phyloP scores from a whole-genome alignment of 2,888 invertebrate species.

The Drosophila colorata region DNA sequence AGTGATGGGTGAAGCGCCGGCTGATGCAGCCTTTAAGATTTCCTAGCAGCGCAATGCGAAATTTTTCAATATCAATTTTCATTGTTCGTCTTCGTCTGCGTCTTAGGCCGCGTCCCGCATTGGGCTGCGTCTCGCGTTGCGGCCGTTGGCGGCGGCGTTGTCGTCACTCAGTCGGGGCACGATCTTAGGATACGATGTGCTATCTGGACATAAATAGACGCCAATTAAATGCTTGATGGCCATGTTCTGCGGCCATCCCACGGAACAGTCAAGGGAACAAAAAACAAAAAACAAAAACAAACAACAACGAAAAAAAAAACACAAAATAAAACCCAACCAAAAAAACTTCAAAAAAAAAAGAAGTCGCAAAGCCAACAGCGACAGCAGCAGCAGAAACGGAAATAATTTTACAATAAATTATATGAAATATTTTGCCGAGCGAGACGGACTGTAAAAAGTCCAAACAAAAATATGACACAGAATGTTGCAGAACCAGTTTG shows the following conservation, averaged over 20 bases:
- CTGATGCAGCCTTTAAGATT: conserved; percentile 78
- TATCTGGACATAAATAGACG: conserved; percentile 83
- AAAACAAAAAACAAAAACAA: conserved; percentile 1
- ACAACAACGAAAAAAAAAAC: neutral
- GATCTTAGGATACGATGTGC: conserved; percentile 71
- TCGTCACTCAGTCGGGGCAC: conserved; percentile 71
- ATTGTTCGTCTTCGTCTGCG: conserved; percentile 53
- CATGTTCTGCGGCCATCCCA: conserved; percentile 50
- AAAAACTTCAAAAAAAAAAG: conserved; percentile 7
- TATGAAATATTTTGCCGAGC: conserved; percentile 58
- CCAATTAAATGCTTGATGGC: conserved; percentile 80
- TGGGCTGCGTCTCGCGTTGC: conserved; percentile 1
- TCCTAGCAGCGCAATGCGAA: conserved; percentile 36
- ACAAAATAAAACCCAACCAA: neutral
- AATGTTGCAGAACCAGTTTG: conserved; percentile 62
- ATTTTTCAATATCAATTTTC: conserved; percentile 77
- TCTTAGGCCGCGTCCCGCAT: neutral
- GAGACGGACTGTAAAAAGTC: conserved; percentile 21
- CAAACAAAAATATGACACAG: conserved; percentile 58
- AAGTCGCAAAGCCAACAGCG: conserved; percentile 15
- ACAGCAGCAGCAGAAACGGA: conserved; percentile 50
- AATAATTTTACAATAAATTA: conserved; percentile 76
- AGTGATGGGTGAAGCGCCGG: conserved; percentile 46
- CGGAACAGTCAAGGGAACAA: conserved; percentile 29
- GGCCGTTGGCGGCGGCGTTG: conserved; percentile 32